Evolutionary conservation across 2,113 vertebrate genomes (phyloP), one percentile per base, ranked within the genome.

Genomic region (Stigmatopora nigra): DNA sequence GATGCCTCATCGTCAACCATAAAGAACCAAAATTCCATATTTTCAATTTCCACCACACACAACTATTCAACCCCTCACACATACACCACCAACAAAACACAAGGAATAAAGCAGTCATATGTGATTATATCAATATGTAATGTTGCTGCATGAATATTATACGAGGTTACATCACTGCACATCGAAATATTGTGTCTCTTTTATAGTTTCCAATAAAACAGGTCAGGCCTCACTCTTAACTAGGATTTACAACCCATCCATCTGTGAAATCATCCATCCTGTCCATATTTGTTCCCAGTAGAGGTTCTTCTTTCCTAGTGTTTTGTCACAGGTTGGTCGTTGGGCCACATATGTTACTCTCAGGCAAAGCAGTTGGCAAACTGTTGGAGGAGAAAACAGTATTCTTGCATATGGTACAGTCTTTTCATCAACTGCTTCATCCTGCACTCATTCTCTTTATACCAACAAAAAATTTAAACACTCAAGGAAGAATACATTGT

Each of bases 341-440:
- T n/a, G 69, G 66, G 48, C 67, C 77, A 35, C 87, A 87, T 87
- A 87, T 88, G 87, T 70, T 68, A 72, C 76, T 73, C 81, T 75
- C 81, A 77, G 78, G 48, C 76, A 67, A 84, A 87, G 69, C 87
- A 88, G 85, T 81, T 87, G 87, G 82, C 51, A 48, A 76, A 67
- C 76, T 63, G 78, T 74, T 68, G 80, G 80, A 45, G 67, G 65
- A 78, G 71, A 81, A 78, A 64, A 67, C 71, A 22, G 73, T 64
- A 72, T 59, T 63, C 61, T 14, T 71, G 20, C 73, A 78, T 65
- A 72, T 70, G 63, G 22, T 73, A 16, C 61, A 69, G 25, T 45
- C 57, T 64, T 73, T 31, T 19, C 17, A 53, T 60, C 56, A 35
- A 66, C 41, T 19, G 1, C 15, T 66, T 35, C 51, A 65, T 65